A percentile compares a stretch with the other conserved stretches of the same genome.
Conservation (phyloP, 2,797 vertebrate species). For the Scomberomorus guttatus region DNA sequence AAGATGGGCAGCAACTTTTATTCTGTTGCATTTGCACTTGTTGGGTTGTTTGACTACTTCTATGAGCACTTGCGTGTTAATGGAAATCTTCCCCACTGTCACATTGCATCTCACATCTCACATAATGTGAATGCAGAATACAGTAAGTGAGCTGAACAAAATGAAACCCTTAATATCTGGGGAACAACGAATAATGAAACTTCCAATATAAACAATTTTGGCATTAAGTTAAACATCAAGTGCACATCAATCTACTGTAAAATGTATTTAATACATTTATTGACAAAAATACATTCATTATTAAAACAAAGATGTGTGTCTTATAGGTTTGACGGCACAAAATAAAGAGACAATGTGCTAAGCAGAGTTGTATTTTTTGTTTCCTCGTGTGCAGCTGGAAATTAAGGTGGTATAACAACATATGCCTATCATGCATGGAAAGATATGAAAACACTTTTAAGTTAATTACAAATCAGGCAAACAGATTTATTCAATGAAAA, state of each 20-base stretch:
- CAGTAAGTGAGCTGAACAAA: constrained; percentile 1
- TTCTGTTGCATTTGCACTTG: constrained; percentile 23
- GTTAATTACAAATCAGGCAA: constrained; percentile 50
- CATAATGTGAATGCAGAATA: background rate
- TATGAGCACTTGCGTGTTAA: background rate
- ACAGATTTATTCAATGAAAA: constrained; percentile 36
- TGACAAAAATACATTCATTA: constrained; percentile 73
- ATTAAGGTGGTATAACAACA: background rate
- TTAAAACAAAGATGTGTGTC: constrained; percentile 31
- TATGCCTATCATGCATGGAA: too few relatives aligned
- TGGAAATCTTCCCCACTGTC: background rate
- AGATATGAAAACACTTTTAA: constrained; percentile 64
- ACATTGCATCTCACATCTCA: background rate
- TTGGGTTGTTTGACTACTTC: background rate
- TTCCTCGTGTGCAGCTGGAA: constrained; percentile 43
- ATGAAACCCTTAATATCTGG: background rate
- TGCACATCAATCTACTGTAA: constrained; percentile 15
- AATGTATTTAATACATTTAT: constrained; percentile 45
- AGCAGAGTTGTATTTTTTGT: constrained; percentile 15
- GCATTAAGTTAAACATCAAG: background rate
- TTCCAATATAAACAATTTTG: background rate
- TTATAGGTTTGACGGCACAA: constrained; percentile 49
- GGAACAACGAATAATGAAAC: constrained; percentile 5
- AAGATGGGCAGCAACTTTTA: background rate
- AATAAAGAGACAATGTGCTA: background rate